These are phyloP conservation scores for Oxystoma pomonae DNA, from an alignment of 2,888 invertebrate genomes.

Conservation along the genomic window DNA sequence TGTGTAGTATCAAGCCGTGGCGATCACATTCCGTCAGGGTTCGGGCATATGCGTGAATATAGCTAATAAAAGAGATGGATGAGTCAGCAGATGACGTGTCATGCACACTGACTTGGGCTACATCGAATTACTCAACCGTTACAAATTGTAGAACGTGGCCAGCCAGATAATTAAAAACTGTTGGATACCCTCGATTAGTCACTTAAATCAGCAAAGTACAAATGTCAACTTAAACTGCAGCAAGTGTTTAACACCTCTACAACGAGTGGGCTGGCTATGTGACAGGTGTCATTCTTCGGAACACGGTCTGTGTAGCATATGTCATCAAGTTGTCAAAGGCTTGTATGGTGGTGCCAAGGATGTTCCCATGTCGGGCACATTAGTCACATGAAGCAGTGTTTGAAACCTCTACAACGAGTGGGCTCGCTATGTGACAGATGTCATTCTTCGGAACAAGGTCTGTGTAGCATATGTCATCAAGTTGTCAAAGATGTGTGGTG, in stretches of 20 bases:
- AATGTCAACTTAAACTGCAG: constrained; percentile 71
- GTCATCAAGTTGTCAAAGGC: constrained; percentile 70
- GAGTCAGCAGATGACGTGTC: too few species aligned
- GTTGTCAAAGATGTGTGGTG: constrained; percentile 87
- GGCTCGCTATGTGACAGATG: constrained; percentile 80
- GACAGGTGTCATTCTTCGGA: constrained; percentile 71
- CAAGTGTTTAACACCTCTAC: constrained; percentile 70
- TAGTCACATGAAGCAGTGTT: too few species aligned
- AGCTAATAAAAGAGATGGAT: constrained; percentile 7
- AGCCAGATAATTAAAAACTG: constrained; percentile 71
- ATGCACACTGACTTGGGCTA: constrained; percentile 81
- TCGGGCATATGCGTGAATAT: constrained; percentile 75
- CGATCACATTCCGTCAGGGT: constrained; percentile 92
- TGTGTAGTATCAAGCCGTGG: constrained; percentile 98
- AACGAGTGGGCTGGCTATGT: constrained; percentile 70
- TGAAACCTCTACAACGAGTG: constrained; percentile 65
- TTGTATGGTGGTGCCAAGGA: constrained; percentile 95
- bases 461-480: constrained; percentile 81
- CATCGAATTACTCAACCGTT: constrained; percentile 72
- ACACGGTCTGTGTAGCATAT: constrained; percentile 72
- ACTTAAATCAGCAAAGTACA: constrained; percentile 87
- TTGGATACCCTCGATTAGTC: constrained; percentile 74
- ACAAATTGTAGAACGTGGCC: constrained; percentile 72
- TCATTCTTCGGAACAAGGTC: constrained; percentile 62
- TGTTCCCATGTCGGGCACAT: constrained; percentile 56